phyloP scores from a whole-genome alignment of 1,140 invertebrate species.

The Schlechtendalia chinensis region DNA sequence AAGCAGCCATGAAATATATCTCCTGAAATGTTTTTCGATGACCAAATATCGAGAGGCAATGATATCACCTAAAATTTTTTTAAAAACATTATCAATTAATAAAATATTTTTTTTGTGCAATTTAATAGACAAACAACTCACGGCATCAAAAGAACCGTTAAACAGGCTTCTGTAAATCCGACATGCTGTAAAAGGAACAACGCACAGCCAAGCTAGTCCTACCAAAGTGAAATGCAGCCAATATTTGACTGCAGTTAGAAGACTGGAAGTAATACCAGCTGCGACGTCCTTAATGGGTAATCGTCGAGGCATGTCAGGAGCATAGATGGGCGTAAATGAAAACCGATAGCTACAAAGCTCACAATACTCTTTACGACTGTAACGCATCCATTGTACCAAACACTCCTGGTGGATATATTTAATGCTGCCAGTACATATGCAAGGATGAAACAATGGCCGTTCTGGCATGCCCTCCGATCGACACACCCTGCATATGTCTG shows the following conservation, averaged over 20 bases:
- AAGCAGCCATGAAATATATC: constrained; percentile 96
- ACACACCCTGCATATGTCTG: constrained; percentile 96
- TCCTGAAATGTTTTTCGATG: constrained; percentile 86
- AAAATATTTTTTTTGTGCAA: background rate
- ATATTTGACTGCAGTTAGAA: constrained; percentile 87
- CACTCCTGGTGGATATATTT: constrained; percentile 98
- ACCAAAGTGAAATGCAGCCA: constrained; percentile 97
- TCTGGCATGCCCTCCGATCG: constrained; percentile 85
- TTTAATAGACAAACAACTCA: constrained; percentile 51
- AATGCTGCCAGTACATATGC: constrained; percentile 97
- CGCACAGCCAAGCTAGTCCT: constrained; percentile 94
- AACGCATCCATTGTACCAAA: constrained; percentile 86
- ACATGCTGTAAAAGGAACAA: constrained; percentile 95
- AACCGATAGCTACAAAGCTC: constrained; percentile 97
- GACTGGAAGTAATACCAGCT: constrained; percentile 82
- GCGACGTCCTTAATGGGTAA: constrained; percentile 88
- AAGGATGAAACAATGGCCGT: constrained; percentile 92
- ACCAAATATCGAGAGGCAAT: constrained; percentile 87
- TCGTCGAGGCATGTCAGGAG: constrained; percentile 96
- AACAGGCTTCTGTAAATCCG: constrained; percentile 91
- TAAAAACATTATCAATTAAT: background rate
- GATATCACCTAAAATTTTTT: constrained; percentile 64
- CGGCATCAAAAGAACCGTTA: constrained; percentile 78
- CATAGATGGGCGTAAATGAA: constrained; percentile 98
- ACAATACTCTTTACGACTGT: constrained; percentile 97